These are phyloP conservation scores for Pluvialis apricaria DNA, from an alignment of 2,113 vertebrate genomes.

Conservation along the genomic window DNA sequence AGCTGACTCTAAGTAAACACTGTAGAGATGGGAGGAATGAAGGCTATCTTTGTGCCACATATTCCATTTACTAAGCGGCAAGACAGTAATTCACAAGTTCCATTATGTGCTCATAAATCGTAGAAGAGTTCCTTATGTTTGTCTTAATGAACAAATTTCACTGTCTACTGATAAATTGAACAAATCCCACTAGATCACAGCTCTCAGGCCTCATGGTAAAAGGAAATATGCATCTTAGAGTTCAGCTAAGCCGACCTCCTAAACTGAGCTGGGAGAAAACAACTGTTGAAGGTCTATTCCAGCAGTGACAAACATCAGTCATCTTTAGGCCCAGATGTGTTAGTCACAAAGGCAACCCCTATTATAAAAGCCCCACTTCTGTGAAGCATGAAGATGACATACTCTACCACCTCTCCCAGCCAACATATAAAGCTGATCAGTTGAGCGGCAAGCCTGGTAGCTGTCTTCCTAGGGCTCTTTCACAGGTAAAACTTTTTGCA, in stretches of 20 bases:
- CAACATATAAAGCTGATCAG: neutral
- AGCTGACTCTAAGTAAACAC: neutral
- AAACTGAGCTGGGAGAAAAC: neutral
- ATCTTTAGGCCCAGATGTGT: neutral
- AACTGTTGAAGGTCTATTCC: neutral
- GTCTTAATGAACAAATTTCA: constrained; percentile 5
- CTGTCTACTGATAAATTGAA: neutral
- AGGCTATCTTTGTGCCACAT: neutral
- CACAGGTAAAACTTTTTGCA: constrained; percentile 24
- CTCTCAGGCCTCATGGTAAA: neutral
- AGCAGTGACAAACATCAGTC: neutral
- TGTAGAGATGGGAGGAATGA: neutral
- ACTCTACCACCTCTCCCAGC: neutral
- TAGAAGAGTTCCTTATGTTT: neutral
- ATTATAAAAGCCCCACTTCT: neutral
- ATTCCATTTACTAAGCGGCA: constrained; percentile 10
- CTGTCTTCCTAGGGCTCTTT: constrained; percentile 1
- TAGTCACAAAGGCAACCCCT: neutral
- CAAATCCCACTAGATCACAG: neutral
- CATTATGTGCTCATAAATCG: neutral
- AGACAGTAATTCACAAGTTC: constrained; percentile 17
- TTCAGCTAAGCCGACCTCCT: neutral
- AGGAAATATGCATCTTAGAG: neutral
- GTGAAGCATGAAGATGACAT: neutral
- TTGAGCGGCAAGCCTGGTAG: neutral